These are phyloP conservation scores for Hirudo medicinalis DNA, from an alignment of 1,140 invertebrate species.

Conservation along the genomic window DNA sequence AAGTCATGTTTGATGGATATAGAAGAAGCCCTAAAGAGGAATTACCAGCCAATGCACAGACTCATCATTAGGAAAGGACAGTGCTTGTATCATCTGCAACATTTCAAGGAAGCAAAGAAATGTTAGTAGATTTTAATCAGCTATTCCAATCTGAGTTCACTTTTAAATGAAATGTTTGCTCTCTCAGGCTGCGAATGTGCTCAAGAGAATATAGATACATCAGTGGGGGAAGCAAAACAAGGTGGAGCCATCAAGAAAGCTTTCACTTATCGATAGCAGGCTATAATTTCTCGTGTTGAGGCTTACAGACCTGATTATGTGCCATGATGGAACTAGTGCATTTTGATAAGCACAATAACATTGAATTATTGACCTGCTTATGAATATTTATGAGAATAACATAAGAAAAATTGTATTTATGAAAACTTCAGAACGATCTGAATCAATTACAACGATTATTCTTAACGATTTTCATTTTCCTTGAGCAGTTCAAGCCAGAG, in stretches of 20 bases:
- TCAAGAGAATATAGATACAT: not conserved
- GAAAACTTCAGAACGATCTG: too few relatives aligned
- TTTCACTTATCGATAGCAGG: too few relatives aligned
- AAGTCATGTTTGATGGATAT: not conserved
- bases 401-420: too few relatives aligned
- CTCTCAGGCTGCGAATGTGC: not conserved
- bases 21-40: not conserved
- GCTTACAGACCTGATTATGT: too few relatives aligned
- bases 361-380: too few relatives aligned
- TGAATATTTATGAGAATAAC: too few relatives aligned
- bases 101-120: constrained; percentile 51
- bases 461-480: not conserved
- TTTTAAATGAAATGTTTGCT: too few relatives aligned
- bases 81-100: constrained; percentile 58
- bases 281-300: too few relatives aligned
- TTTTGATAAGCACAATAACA: too few relatives aligned
- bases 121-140: constrained; percentile 22
- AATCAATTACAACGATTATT: too few relatives aligned
- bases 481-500: not conserved
- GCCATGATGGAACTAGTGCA: too few relatives aligned
- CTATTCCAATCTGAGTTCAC: not conserved
- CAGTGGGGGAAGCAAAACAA: not conserved
- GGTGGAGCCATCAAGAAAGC: too few relatives aligned
- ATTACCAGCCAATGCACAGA: constrained; percentile 46
- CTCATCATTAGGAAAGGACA: constrained; percentile 57